Base-by-base conservation (phyloP, 1,140 invertebrate species). In the Ceratina australensis region DNA sequence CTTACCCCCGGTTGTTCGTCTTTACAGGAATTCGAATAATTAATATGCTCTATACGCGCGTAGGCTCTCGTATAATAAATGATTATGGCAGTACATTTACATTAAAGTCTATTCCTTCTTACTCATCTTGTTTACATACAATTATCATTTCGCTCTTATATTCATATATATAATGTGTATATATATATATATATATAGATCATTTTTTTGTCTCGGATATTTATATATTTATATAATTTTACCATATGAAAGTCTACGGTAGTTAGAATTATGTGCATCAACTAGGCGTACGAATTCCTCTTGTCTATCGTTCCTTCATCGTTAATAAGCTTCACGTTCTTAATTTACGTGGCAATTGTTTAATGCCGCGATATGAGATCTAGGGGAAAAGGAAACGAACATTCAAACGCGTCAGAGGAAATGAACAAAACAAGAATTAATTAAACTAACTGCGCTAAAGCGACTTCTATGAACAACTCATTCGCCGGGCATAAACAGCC, bases 31-130 rank as follows among this genome's bases (percentile, higher is more conserved):
- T 88, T 89, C 87, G 85, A 89, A 90, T 86, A 85, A 42, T 42
- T 42, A 42, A 42, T 42, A 42, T 42, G 10, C 33, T 87, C 66
- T 84, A 82, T 90, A 90, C 88, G 89, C 80, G 88, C 86, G 84
- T 92, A 92, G 90, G 90, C 90, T 91, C 88, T 90, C 84, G 79
- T 89, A 90, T 83, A 85, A 87, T 89, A 90, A 89, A 87, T 88
- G 89, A 89, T 91, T 92, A 92, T 92, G 91, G 91, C 91, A 92
- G 91, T 92, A 92, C 89, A 91, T 91, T 90, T 92, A 92, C 89
- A 92, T 90, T 92, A 89, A 85, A 91, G 80, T 92, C 86, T 91
- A 91, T 52, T 52, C 75, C 28, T 33, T 64, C 50, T 57, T 63
- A 59, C 47, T 79, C 28, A 20, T 79, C 54, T 82, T 28, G 82